Base-by-base conservation (phyloP, 1,140 invertebrate genomes). In the Meloidogyne floridensis region DNA sequence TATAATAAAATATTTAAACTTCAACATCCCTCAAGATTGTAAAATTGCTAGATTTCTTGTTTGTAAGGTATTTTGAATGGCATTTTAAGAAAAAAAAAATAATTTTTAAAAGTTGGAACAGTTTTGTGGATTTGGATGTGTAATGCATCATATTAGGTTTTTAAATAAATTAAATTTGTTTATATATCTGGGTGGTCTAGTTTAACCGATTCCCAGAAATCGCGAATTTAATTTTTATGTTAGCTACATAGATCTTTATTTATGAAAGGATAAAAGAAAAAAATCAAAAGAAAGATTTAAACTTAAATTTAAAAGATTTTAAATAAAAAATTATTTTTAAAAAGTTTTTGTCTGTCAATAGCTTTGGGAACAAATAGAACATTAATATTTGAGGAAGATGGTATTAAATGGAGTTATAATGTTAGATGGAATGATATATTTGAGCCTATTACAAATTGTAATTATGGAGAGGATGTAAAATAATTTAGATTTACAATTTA, bases 291-390 rank as follows among this genome's bases (percentile, higher is more conserved):
- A 32, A 32, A 32, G 32, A 32, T 32, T 32, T 32, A 32, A 32
- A 32, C 32, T 32, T 32, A 32, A 32, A 32, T 32, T 32, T 32
- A 32, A 32, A 32, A 32, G 1, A 32, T 32, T 32, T 59, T 59
- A 59, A 15, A 15, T 73, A 11, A 72, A 43, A 43, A 4, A 15
- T 47, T 15, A 15, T 73, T 73, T 53, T 32, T 32, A 32, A 32
- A 32, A 32, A 73, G 72, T 53, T 73, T 73, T 73, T 73, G 72
- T 53, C n/a, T 73, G n/a, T 43, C 72, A 73, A 73, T 73, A 47
- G 72, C 72, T 13, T 43, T 53, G 15, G 72, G 42, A 13, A 15
- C 15, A 4, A 73, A 73, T 73, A 43, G 72, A 43, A 73, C 72
- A 73, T 43, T 73, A 53, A 43, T 73, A 73, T 53, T 73, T 53